phyloP scores from a whole-genome alignment of 1,140 invertebrate species.

The Lycorma delicatula region DNA sequence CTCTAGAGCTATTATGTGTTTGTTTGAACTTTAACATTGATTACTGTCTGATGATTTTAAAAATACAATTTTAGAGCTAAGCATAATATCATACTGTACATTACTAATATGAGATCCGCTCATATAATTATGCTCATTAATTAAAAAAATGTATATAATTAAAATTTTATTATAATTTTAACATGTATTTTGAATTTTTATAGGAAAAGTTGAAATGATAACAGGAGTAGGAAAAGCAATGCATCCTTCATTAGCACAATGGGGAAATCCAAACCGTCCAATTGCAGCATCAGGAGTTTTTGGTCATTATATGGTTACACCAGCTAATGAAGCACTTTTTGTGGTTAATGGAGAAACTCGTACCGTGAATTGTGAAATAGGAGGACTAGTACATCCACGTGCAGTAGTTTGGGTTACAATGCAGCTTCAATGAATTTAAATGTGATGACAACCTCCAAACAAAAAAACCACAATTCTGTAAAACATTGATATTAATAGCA shows the following conservation, averaged over 20 bases:
- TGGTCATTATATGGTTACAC: conserved; percentile 66
- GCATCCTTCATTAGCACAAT: conserved; percentile 47
- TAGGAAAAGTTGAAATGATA: conserved; percentile 70
- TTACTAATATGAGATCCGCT: too few species aligned
- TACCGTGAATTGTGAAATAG: conserved; percentile 70
- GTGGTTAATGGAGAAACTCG: conserved; percentile 63
- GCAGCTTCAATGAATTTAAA: conserved; percentile 29
- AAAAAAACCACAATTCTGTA: too few species aligned
- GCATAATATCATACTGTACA: too few species aligned
- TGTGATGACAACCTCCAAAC: too few species aligned
- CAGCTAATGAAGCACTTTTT: conserved; percentile 61
- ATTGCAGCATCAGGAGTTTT: conserved; percentile 61
- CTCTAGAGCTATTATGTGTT: too few species aligned
- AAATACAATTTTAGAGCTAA: too few species aligned
- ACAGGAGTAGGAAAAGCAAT: conserved; percentile 60
- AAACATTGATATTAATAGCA: too few species aligned
- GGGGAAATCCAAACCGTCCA: conserved; percentile 57
- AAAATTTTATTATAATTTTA: too few species aligned
- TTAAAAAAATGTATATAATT: too few species aligned
- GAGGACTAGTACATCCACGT: conserved; percentile 54
- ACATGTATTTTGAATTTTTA: conserved; percentile 18
- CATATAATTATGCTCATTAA: too few species aligned
- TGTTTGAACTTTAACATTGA: too few species aligned
- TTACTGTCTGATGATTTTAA: too few species aligned
- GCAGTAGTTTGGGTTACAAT: conserved; percentile 56